Conservation (phyloP, 1,140 invertebrate genomes). For the Drosophila nigrodunni region DNA sequence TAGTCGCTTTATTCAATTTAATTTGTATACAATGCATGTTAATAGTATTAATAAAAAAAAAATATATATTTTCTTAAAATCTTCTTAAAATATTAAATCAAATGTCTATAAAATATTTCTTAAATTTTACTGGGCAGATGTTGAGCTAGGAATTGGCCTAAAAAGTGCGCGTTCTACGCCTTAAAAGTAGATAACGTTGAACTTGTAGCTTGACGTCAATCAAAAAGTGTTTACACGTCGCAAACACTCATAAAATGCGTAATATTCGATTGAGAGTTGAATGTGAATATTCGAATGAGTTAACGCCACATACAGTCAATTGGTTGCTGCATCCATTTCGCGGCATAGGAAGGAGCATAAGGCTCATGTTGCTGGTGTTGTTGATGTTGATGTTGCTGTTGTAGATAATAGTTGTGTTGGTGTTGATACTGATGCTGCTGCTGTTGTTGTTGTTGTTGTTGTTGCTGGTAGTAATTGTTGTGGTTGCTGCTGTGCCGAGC, state of each 20-base stretch:
- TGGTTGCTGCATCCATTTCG: constrained; percentile 45
- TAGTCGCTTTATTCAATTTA: no score
- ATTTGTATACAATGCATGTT: no score
- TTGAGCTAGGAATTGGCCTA: constrained; percentile 23
- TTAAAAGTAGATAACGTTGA: constrained; percentile 9
- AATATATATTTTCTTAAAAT: not conserved
- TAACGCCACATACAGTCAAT: constrained; percentile 45
- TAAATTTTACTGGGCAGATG: no score
- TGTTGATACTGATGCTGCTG: constrained; percentile 41
- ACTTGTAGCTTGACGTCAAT: constrained; percentile 4
- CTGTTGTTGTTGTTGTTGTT: constrained; percentile 39
- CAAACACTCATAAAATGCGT: not conserved
- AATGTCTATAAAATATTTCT: no score
- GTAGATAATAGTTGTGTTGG: constrained; percentile 44
- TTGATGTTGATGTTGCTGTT: constrained; percentile 38
- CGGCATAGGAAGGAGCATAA: constrained; percentile 29
- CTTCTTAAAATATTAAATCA: not conserved
- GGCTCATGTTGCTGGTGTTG: constrained; percentile 39
- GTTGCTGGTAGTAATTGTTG: constrained; percentile 49
- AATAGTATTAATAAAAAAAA: not conserved
- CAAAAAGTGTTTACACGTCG: no score
- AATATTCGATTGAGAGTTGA: not conserved
- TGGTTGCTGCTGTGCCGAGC: constrained; percentile 23
- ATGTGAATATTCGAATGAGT: not conserved
- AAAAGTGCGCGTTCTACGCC: constrained; percentile 50